A percentile compares a stretch with the other conserved stretches of the same genome.
These are phyloP conservation scores for Orthosia cruda DNA, from an alignment of 2,888 invertebrate species.

Conservation along the genomic window DNA sequence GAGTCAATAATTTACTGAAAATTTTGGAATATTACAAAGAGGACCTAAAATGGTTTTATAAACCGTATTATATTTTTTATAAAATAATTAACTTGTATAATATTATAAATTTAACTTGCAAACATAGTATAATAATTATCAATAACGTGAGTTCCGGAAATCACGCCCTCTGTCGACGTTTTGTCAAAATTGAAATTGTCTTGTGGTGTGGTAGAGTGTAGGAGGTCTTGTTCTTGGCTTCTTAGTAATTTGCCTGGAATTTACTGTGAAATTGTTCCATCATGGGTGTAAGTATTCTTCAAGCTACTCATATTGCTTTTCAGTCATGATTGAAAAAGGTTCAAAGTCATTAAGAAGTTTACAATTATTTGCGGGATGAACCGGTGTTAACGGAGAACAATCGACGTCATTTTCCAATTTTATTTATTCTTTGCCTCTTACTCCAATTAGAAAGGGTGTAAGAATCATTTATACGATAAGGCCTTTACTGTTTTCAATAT, in stretches of 20 bases:
- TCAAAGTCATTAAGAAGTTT: constrained; percentile 70
- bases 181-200: constrained; percentile 80
- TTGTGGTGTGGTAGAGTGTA: constrained; percentile 84
- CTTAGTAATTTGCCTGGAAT: constrained; percentile 80
- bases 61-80: background rate
- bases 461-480: background rate
- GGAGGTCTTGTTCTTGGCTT: constrained; percentile 77
- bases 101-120: background rate
- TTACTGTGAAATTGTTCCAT: constrained; percentile 80
- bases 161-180: constrained; percentile 82
- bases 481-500: constrained; percentile 2
- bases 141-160: constrained; percentile 83
- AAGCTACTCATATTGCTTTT: constrained; percentile 33
- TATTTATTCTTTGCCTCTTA: constrained; percentile 58
- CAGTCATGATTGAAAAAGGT: constrained; percentile 25
- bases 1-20: constrained; percentile 33
- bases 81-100: background rate
- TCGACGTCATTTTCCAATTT: constrained; percentile 82
- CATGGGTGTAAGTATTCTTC: constrained; percentile 84
- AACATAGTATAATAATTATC: constrained; percentile 67
- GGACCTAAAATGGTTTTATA: background rate
- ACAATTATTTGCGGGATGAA: constrained; percentile 72
- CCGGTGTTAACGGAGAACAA: constrained; percentile 79
- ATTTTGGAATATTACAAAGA: fast-evolving
- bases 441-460: constrained; percentile 19